Evolutionary conservation across 2,888 invertebrate species (phyloP).

Genomic region (Leistus spinibarbis): DNA sequence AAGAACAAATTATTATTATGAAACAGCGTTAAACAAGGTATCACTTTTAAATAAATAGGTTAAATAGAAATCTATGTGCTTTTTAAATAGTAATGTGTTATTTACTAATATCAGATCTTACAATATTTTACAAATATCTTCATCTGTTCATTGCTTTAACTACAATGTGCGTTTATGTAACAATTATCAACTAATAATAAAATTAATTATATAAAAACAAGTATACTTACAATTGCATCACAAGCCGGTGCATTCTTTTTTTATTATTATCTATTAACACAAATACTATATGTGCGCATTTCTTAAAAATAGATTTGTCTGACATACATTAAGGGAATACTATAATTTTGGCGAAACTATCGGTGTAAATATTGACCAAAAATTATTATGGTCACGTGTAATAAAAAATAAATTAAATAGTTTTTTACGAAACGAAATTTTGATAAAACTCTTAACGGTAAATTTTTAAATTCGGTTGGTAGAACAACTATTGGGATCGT

Average conservation of each 20-base stretch:
- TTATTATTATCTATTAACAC: background rate
- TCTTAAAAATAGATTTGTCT: background rate
- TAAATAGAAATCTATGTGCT: background rate
- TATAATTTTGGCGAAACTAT: background rate
- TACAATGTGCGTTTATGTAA: background rate
- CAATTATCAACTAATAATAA: background rate
- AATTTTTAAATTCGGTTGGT: too few species aligned
- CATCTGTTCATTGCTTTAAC: background rate
- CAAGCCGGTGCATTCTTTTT: slow-evolving; percentile 31
- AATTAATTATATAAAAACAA: slow-evolving; percentile 2
- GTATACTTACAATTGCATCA: slow-evolving; percentile 5
- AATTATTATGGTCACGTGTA: background rate
- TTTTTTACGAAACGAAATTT: too few species aligned
- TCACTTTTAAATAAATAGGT: background rate
- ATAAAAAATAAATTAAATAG: too few species aligned
- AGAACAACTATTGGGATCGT: too few species aligned
- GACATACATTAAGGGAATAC: background rate
- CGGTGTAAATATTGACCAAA: background rate
- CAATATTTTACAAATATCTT: background rate
- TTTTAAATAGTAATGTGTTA: background rate
- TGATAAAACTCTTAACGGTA: too few species aligned
- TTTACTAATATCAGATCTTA: background rate
- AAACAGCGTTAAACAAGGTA: background rate
- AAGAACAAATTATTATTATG: background rate
- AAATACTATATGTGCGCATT: slow-evolving; percentile 1